phyloP scores from a whole-genome alignment of 2,113 vertebrate species.

The Brienomyrus brachyistius region DNA sequence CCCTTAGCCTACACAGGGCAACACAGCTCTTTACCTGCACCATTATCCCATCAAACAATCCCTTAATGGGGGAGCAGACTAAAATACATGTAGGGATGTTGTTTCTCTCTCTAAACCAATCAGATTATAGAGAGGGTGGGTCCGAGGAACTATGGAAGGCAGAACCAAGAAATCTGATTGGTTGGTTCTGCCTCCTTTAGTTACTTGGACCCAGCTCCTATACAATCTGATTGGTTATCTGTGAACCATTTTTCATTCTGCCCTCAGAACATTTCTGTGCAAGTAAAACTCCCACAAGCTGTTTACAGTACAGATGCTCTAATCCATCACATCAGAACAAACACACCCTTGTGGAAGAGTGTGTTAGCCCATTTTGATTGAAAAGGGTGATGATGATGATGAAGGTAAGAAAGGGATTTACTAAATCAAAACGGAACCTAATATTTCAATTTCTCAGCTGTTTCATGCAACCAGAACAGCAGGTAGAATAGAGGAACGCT shows the following conservation, averaged over 20 bases:
- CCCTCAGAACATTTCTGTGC: no score
- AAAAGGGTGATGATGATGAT: neutral
- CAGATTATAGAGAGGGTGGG: no score
- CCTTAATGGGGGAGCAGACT: neutral
- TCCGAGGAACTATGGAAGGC: no score
- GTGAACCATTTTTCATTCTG: no score
- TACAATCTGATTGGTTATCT: no score
- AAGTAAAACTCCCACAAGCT: no score
- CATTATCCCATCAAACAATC: neutral
- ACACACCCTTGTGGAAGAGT: neutral
- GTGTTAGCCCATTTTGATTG: neutral
- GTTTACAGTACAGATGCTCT: neutral
- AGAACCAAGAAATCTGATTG: no score
- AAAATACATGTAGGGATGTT: neutral
- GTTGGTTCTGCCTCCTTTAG: no score
- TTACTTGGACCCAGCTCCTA: no score
- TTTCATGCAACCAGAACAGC: neutral
- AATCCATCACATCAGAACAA: neutral
- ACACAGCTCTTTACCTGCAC: neutral
- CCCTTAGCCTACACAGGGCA: neutral
- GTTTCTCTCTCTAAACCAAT: neutral
- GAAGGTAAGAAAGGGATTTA: neutral
- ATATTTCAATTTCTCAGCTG: neutral
- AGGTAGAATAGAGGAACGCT: neutral
- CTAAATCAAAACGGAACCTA: neutral